These are phyloP conservation scores for Bombus confusus DNA, from an alignment of 1,140 invertebrate genomes.

Conservation along the genomic window DNA sequence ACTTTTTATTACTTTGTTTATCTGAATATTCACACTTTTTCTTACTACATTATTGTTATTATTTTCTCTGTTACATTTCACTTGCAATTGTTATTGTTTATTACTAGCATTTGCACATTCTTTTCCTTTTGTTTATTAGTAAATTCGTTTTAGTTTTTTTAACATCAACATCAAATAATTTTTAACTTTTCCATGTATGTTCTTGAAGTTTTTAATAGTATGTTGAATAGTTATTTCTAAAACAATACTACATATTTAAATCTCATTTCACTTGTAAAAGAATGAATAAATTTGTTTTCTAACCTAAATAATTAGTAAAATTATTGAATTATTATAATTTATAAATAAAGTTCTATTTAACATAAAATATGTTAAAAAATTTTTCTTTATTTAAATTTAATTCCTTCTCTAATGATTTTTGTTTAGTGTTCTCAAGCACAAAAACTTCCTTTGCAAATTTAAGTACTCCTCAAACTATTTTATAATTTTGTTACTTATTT, in stretches of 20 bases:
- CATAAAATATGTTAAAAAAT: background rate
- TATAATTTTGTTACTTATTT: constrained; percentile 11
- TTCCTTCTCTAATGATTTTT: background rate
- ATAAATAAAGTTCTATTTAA: constrained; percentile 14
- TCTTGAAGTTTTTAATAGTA: background rate
- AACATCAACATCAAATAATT: constrained; percentile 4
- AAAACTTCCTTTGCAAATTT: background rate
- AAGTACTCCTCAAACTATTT: background rate
- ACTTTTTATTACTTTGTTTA: constrained; percentile 15
- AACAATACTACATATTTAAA: constrained; percentile 4
- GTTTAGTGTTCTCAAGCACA: background rate
- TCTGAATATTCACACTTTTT: constrained; percentile 18
- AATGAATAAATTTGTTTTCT: background rate
- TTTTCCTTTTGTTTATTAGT: constrained; percentile 11
- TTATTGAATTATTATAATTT: background rate
- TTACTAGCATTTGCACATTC: background rate
- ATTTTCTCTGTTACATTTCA: constrained; percentile 4
- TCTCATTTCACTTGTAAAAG: background rate
- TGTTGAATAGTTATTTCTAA: background rate
- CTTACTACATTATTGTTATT: constrained; percentile 1
- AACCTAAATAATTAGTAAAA: background rate
- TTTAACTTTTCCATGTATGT: background rate
- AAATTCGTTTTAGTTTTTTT: background rate
- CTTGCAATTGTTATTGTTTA: background rate
- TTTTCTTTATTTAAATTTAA: background rate